Evolutionary conservation across 2,888 invertebrate genomes (phyloP).

Genomic region (Synergus gifuensis): DNA sequence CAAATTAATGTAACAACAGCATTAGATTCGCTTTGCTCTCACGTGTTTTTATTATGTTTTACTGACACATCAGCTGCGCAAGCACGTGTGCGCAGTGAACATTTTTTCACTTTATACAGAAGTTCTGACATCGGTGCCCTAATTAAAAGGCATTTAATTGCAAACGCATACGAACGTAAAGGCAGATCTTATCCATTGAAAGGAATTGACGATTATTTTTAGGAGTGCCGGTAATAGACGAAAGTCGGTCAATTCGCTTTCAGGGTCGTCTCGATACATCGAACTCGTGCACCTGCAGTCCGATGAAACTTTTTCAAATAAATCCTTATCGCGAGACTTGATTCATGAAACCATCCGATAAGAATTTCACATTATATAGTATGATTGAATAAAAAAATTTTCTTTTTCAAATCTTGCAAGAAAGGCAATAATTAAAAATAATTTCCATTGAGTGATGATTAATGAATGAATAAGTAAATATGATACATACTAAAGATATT

Average conservation of each 20-base stretch:
- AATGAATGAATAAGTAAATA: neutral
- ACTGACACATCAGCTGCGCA: neutral
- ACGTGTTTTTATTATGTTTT: neutral
- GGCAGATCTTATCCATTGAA: conserved; percentile 22
- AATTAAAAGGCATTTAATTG: conserved; percentile 32
- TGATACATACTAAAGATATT: neutral
- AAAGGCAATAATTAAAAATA: neutral
- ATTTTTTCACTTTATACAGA: conserved; percentile 11
- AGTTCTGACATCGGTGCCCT: conserved; percentile 24
- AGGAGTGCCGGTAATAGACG: conserved; percentile 40
- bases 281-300: conserved; percentile 34
- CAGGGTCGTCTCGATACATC: conserved; percentile 38
- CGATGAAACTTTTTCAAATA: neutral
- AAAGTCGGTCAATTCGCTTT: conserved; percentile 39
- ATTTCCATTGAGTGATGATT: neutral
- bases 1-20: neutral
- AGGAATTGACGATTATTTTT: conserved; percentile 40
- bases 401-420: neutral
- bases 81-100: neutral
- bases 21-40: neutral
- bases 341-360: neutral
- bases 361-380: neutral
- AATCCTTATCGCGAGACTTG: conserved; percentile 18
- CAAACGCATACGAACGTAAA: conserved; percentile 7
- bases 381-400: neutral